Percentiles rank a stretch among this genome's conserved stretches.
phyloP scores from a whole-genome alignment of 2,113 vertebrate species.

The Saimiri boliviensis region DNA sequence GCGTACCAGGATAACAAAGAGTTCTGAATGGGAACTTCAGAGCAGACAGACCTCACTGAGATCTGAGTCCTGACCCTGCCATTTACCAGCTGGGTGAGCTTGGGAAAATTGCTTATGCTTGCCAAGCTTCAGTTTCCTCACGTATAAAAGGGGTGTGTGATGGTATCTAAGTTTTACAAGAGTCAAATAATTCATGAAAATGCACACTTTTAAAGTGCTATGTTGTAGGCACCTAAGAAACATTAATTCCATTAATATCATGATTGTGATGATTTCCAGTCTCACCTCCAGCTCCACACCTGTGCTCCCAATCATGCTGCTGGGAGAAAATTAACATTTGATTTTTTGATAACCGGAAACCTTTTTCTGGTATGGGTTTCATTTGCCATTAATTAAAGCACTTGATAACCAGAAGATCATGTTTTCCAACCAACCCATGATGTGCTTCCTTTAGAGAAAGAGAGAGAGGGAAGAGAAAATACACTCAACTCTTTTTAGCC shows the following conservation, averaged over 20 bases:
- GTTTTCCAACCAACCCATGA: neutral
- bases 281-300: neutral
- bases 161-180: neutral
- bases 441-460: constrained; percentile 36
- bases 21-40: neutral
- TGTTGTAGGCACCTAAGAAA: neutral
- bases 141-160: neutral
- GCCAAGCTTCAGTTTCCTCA: neutral
- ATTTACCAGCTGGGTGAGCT: neutral
- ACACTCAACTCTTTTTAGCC: neutral
- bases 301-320: neutral
- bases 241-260: neutral
- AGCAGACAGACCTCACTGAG: neutral
- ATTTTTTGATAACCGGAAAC: neutral
- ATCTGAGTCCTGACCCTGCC: neutral
- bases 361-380: neutral
- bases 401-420: neutral
- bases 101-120: neutral
- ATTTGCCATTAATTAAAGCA: constrained; percentile 26
- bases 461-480: neutral
- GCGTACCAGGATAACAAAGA: neutral
- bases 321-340: neutral
- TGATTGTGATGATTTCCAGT: neutral
- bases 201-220: neutral
- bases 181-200: neutral